Evolutionary conservation across 1,140 invertebrate genomes (phyloP).

Genomic region (Zaprionus camerounensis): DNA sequence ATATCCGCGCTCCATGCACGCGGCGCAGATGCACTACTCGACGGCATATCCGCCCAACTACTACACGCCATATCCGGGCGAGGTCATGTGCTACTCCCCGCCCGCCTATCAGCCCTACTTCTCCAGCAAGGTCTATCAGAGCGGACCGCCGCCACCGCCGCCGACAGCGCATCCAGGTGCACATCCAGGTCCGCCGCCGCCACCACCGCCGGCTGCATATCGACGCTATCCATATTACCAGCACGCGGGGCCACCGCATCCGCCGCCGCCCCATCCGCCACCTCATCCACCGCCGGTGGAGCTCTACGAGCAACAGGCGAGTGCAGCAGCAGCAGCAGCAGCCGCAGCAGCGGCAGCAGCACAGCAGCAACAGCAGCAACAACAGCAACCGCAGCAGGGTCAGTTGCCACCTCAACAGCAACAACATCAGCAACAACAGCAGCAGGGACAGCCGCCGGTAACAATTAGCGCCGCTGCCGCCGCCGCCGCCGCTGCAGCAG

Average conservation of each 20-base stretch:
- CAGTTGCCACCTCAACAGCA: slow-evolving; percentile 39
- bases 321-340: slow-evolving; percentile 51
- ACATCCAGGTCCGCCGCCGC: slow-evolving; percentile 71
- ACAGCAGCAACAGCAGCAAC: slow-evolving; percentile 38
- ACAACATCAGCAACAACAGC: slow-evolving; percentile 13
- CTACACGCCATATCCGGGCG: slow-evolving; percentile 81
- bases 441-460: slow-evolving; percentile 41
- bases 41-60: slow-evolving; percentile 86
- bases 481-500: slow-evolving; percentile 36
- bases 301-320: slow-evolving; percentile 56
- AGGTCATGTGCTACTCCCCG: slow-evolving; percentile 86
- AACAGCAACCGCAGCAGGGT: slow-evolving; percentile 26
- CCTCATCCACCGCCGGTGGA: slow-evolving; percentile 46
- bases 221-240: slow-evolving; percentile 70
- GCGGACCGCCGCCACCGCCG: slow-evolving; percentile 81
- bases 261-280: slow-evolving; percentile 54
- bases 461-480: slow-evolving; percentile 39
- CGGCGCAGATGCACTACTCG: slow-evolving; percentile 83
- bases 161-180: slow-evolving; percentile 76
- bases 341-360: slow-evolving; percentile 26
- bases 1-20: slow-evolving; percentile 79
- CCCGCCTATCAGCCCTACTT: slow-evolving; percentile 85
- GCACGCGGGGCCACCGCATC: slow-evolving; percentile 66
- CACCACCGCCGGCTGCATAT: slow-evolving; percentile 74
- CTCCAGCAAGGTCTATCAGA: slow-evolving; percentile 82